A percentile compares a stretch with the other conserved stretches of the same genome.
These are phyloP conservation scores for Hylomyscus alleni DNA, from an alignment of 2,797 vertebrate species.

Conservation along the genomic window DNA sequence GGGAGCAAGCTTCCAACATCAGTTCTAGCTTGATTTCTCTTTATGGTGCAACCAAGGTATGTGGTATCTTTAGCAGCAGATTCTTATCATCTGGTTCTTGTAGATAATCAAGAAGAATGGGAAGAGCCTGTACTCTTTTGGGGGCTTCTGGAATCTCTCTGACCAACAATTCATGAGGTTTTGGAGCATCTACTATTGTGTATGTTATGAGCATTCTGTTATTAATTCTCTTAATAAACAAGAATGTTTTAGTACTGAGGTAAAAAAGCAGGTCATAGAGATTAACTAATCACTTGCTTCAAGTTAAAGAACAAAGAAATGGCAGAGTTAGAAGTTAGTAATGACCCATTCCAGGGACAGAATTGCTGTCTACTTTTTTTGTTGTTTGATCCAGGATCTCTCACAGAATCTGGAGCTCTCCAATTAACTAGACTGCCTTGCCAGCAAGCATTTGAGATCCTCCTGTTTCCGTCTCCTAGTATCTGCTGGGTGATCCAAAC, in stretches of 20 bases:
- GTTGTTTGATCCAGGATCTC: background rate
- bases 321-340: background rate
- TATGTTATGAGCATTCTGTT: slow-evolving; percentile 18
- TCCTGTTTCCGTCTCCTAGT: background rate
- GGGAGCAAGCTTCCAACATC: too few relatives aligned
- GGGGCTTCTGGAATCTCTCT: background rate
- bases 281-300: slow-evolving; percentile 6
- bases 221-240: slow-evolving; percentile 31
- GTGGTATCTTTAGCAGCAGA: background rate
- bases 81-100: background rate
- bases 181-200: background rate
- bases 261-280: background rate
- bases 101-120: background rate
- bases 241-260: background rate
- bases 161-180: background rate
- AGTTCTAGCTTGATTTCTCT: background rate
- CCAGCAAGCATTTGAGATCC: background rate
- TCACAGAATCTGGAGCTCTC: background rate
- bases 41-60: background rate
- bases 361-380: background rate
- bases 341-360: background rate
- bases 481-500: background rate
- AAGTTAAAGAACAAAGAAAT: background rate
- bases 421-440: background rate
- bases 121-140: background rate